Base-by-base conservation (phyloP, 2,888 invertebrate genomes). In the Rhorus exstirpatorius region DNA sequence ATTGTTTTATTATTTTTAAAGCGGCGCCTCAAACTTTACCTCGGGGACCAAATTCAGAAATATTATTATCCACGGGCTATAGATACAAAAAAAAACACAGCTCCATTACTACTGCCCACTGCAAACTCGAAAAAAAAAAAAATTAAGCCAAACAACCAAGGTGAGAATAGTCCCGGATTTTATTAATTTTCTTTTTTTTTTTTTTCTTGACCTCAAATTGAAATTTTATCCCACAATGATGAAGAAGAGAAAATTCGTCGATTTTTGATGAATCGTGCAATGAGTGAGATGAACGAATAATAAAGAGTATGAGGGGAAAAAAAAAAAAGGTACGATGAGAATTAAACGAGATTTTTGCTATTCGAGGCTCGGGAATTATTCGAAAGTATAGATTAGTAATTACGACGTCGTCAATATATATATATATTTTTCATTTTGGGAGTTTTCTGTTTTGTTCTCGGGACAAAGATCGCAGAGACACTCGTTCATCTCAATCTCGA, bases 41-140 rank as follows among this genome's bases (percentile, higher is more conserved):
- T 51, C 67, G 77, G 81, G 77, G 78, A 68, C 81, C 67, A 81
- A 76, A 46, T 61, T 10, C 3, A 63, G 63, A 77, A 49, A 19
- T 58, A 51, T 49, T 53, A 67, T 61, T 49, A 72, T 65, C 38
- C 79, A 67, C 60, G 65, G 49, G 26, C 49, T 61, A 53, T 17
- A 67, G 10, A 44, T 26, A 31, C 17, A 12, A 10, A 65, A 63
- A n/a, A 55, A 51, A 17, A 41, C 21, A n/a, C 14, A 6, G n/a
- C 1, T n/a, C 46, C 21, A 67, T 19, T 1, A 24, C 21, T 21
- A 19, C 31, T 51, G 26, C 41, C 58, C 41, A 35, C 7, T 17
- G 19, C 26, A 26, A 70, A 12, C 8, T 38, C 19, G 0, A 70
- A 41, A 19, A 61, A 63, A 53, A 10, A 51, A 72, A 31, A 1